These are phyloP conservation scores for Melieria crassipennis DNA, from an alignment of 2,888 invertebrate species.

Conservation along the genomic window DNA sequence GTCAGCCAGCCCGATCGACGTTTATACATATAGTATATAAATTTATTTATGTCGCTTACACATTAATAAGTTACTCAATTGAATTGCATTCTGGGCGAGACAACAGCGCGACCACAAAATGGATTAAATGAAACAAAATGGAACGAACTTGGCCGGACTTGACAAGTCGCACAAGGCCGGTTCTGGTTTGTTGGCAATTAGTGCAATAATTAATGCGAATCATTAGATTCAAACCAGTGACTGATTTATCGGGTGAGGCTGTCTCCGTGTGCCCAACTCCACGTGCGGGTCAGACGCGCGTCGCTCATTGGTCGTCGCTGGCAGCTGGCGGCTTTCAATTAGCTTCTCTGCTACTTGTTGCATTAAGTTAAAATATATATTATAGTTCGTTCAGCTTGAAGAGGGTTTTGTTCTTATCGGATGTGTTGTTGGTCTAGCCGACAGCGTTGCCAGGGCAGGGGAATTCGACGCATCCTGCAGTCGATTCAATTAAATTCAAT, in stretches of 20 bases:
- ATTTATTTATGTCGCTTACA: slow-evolving; percentile 29
- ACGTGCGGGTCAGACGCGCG: too few species aligned
- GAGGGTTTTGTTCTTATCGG: too few species aligned
- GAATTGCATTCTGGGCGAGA: slow-evolving; percentile 13
- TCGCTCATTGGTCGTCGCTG: too few species aligned
- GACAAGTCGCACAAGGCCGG: background rate
- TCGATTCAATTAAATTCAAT: too few species aligned
- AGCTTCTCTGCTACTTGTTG: too few species aligned
- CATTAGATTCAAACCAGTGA: slow-evolving; percentile 10
- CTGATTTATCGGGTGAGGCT: slow-evolving; percentile 10
- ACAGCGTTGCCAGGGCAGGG: too few species aligned
- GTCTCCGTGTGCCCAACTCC: background rate
- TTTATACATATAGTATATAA: slow-evolving; percentile 24
- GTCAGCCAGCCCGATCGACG: background rate
- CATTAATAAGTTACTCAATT: slow-evolving; percentile 20
- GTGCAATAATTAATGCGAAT: slow-evolving; percentile 1
- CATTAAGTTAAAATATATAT: too few species aligned
- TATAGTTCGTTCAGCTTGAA: too few species aligned
- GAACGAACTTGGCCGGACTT: background rate
- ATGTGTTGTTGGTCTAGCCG: too few species aligned
- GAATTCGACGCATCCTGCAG: too few species aligned
- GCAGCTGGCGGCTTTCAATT: too few species aligned
- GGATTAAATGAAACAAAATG: slow-evolving; percentile 10
- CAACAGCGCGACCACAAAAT: background rate
- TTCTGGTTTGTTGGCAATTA: background rate